phyloP scores from a whole-genome alignment of 2,113 vertebrate genomes.

The Aix galericulata region DNA sequence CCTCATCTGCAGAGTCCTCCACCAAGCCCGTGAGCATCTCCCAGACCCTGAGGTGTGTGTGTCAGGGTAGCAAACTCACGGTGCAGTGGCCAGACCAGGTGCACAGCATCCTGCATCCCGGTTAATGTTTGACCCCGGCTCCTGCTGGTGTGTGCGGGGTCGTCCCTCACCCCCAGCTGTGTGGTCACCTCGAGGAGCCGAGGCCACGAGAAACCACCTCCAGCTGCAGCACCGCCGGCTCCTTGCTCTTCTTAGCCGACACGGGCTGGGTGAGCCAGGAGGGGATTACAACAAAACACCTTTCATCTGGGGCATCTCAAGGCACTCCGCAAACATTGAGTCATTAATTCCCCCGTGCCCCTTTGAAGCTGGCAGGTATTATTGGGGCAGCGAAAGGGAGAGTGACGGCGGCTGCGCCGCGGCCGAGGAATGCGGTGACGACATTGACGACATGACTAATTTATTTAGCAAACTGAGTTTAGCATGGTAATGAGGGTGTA shows the following conservation, averaged over 20 bases:
- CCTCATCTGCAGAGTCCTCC: background rate
- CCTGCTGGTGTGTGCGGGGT: accelerated
- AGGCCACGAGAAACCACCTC: background rate
- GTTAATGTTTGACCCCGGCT: background rate
- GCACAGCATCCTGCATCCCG: accelerated
- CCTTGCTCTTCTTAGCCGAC: background rate
- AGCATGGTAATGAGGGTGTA: constrained; percentile 74
- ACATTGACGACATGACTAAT: constrained; percentile 52
- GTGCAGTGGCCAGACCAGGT: accelerated
- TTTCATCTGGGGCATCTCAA: constrained; percentile 55
- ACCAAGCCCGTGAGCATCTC: background rate
- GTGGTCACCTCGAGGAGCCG: background rate
- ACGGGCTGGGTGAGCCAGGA: background rate
- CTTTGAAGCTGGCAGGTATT: constrained; percentile 57
- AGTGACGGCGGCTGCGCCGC: background rate
- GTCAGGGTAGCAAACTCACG: background rate
- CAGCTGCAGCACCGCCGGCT: background rate
- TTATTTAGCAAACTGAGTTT: constrained; percentile 71
- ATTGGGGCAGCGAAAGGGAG: constrained; percentile 17
- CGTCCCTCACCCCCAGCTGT: background rate
- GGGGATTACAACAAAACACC: constrained; percentile 24
- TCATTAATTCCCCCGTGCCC: constrained; percentile 35
- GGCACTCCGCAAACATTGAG: constrained; percentile 44
- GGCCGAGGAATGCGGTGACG: constrained; percentile 55
- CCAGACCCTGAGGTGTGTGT: background rate